Percentiles rank a stretch among this genome's conserved stretches.
Conservation (phyloP, 2,113 vertebrate genomes). For the Austrofundulus limnaeus region DNA sequence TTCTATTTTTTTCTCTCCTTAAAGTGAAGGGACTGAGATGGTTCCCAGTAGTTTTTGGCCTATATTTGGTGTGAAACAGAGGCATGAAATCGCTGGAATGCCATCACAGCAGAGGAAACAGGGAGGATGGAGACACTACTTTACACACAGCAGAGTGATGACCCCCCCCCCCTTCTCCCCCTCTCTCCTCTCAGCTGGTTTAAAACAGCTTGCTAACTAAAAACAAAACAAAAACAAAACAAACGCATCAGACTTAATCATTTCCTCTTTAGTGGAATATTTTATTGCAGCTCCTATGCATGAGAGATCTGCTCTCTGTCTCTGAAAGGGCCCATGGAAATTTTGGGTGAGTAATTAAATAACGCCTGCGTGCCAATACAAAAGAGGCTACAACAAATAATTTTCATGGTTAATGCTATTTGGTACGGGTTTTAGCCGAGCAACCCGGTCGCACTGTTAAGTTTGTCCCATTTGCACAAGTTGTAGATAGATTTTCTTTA, state of each 20-base stretch:
- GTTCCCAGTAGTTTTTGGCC: conserved; percentile 37
- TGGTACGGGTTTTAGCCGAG: conserved; percentile 4
- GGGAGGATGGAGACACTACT: conserved; percentile 63
- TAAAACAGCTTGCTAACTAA: conserved; percentile 49
- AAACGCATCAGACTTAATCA: conserved; percentile 47
- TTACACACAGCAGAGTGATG: conserved; percentile 52
- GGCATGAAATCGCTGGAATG: conserved; percentile 54
- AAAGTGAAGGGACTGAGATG: too few species aligned
- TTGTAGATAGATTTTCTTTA: not conserved
- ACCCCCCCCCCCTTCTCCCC: conserved; percentile 10
- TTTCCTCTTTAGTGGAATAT: conserved; percentile 38
- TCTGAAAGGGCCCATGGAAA: conserved; percentile 28
- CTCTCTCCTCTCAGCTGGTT: conserved; percentile 22
- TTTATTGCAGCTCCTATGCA: conserved; percentile 37
- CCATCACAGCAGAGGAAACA: conserved; percentile 68
- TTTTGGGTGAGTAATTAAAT: conserved; percentile 48
- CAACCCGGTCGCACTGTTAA: conserved; percentile 2
- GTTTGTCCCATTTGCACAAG: conserved; percentile 5
- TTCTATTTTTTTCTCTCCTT: conserved; percentile 3
- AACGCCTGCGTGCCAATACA: conserved; percentile 17
- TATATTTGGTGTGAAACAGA: conserved; percentile 44
- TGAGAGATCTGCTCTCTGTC: conserved; percentile 33
- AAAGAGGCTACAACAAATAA: not conserved
- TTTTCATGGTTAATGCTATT: not conserved
- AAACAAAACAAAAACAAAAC: conserved; percentile 16